A percentile compares a stretch with the other conserved stretches of the same genome.
Conservation (phyloP, 2,113 vertebrate genomes). For the Odocoileus hemionus region DNA sequence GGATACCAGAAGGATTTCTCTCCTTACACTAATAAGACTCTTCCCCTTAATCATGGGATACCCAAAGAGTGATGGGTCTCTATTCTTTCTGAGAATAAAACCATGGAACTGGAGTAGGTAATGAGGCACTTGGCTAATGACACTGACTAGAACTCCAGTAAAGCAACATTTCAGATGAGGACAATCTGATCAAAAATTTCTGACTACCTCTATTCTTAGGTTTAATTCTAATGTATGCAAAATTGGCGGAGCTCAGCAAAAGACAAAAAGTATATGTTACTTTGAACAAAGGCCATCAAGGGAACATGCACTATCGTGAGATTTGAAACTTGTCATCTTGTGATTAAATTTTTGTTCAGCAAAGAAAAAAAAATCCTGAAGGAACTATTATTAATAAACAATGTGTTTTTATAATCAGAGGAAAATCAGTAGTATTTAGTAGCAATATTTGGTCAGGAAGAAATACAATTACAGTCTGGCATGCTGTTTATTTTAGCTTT, state of each 20-base stretch:
- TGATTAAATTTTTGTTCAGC: constrained; percentile 44
- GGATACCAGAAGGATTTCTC: not conserved
- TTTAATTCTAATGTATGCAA: not conserved
- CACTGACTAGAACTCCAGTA: not conserved
- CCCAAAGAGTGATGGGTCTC: not conserved
- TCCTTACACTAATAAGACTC: not conserved
- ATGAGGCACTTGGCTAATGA: not conserved
- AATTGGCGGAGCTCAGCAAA: not conserved
- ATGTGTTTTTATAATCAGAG: constrained; percentile 6
- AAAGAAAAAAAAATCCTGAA: constrained; percentile 30
- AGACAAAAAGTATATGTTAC: not conserved
- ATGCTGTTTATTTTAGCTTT: constrained; percentile 74
- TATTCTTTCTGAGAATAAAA: constrained; percentile 14
- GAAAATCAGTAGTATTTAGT: not conserved
- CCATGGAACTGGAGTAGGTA: not conserved
- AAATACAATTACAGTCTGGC: constrained; percentile 49
- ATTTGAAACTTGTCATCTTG: constrained; percentile 29
- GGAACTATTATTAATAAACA: constrained; percentile 37
- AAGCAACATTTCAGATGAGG: not conserved
- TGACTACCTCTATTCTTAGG: not conserved
- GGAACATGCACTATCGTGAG: not conserved
- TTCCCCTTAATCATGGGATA: not conserved
- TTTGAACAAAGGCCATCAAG: not conserved
- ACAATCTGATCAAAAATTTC: not conserved
- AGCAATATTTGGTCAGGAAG: constrained; percentile 24